Evolutionary conservation across 2,113 vertebrate genomes (phyloP).

Genomic region (Onychostoma macrolepis): DNA sequence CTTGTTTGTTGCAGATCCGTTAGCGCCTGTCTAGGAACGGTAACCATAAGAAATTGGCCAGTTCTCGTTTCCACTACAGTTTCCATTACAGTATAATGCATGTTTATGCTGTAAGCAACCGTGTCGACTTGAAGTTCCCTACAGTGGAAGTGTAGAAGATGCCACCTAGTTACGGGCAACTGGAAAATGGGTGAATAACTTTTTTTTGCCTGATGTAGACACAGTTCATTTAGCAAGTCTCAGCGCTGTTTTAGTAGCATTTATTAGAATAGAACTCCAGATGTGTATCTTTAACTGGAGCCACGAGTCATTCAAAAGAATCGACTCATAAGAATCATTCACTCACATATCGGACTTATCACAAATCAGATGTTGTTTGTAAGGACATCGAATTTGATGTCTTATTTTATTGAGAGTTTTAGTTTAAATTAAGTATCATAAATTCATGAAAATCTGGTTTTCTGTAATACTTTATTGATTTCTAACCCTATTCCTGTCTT

Average conservation of each 20-base stretch:
- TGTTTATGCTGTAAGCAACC: background rate
- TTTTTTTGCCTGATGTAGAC: background rate
- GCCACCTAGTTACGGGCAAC: background rate
- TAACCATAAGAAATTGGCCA: background rate
- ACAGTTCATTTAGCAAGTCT: background rate
- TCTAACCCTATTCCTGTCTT: background rate
- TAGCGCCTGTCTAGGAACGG: background rate
- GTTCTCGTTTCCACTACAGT: background rate
- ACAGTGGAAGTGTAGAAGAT: background rate
- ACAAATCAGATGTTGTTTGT: background rate
- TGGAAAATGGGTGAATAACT: background rate
- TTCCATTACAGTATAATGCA: too few relatives aligned
- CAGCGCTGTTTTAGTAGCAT: background rate
- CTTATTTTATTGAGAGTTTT: background rate
- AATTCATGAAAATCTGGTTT: background rate
- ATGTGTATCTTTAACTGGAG: background rate
- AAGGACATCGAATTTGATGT: background rate
- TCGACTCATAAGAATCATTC: background rate
- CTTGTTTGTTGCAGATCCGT: background rate
- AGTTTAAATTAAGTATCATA: background rate
- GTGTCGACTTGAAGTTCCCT: background rate
- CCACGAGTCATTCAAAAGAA: background rate
- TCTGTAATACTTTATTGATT: background rate
- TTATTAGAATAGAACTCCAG: background rate
- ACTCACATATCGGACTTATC: background rate